Conservation (phyloP, 2,797 vertebrate genomes). For the Chaetodon trifasciatus region DNA sequence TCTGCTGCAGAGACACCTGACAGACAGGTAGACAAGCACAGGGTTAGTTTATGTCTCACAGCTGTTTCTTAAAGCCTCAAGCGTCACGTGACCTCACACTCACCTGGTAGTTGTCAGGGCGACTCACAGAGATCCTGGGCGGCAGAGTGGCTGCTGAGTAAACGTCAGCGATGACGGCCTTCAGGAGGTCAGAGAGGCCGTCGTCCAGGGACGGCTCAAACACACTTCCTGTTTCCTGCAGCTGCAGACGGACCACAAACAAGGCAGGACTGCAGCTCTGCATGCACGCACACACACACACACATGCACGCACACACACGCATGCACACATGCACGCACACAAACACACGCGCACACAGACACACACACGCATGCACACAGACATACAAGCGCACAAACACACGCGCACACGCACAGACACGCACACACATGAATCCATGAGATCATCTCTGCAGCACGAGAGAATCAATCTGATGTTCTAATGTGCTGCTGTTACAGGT, state of each 20-base stretch:
- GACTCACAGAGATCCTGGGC: constrained; percentile 69
- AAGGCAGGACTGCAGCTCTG: constrained; percentile 9
- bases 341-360: constrained; percentile 12
- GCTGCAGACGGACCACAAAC: constrained; percentile 6
- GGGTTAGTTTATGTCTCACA: not conserved
- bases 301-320: constrained; percentile 7
- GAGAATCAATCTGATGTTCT: too few relatives aligned
- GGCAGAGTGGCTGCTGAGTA: constrained; percentile 52
- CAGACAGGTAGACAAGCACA: not conserved
- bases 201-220: constrained; percentile 24
- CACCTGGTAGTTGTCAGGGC: constrained; percentile 67
- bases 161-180: constrained; percentile 80
- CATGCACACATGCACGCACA: constrained; percentile 1
- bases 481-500: not conserved
- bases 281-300: constrained; percentile 8
- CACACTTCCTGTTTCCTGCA: constrained; percentile 38
- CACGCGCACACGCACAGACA: constrained; percentile 5
- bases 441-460: too few relatives aligned
- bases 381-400: not conserved
- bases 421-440: not conserved
- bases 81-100: not conserved
- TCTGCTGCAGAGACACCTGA: constrained; percentile 47
- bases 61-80: too few relatives aligned
- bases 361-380: too few relatives aligned
- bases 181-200: constrained; percentile 82